Conservation (phyloP, 2,113 vertebrate species). For the Lamprologus sp. region DNA sequence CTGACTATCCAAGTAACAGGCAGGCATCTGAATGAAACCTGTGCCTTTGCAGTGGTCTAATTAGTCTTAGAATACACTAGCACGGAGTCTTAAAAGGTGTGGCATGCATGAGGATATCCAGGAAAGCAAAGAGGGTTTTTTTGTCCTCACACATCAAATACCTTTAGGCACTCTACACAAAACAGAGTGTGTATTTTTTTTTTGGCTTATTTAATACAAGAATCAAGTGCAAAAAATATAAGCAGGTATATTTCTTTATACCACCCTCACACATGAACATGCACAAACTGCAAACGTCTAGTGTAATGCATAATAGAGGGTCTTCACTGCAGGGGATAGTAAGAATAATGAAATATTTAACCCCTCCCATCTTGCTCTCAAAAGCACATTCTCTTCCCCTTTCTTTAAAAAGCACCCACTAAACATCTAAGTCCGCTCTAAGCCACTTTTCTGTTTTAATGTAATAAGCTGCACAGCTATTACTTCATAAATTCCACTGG, state of each 20-base stretch:
- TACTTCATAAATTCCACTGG: not conserved
- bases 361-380: not conserved
- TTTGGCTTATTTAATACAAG: not conserved
- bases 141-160: not conserved
- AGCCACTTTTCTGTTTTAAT: not conserved
- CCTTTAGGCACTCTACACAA: not conserved
- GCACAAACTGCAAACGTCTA: not conserved
- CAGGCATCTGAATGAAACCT: not conserved
- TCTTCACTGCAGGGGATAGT: conserved; percentile 14
- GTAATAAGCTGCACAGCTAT: not conserved
- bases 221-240: not conserved
- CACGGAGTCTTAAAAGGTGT: not conserved
- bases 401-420: not conserved
- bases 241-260: not conserved
- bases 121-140: not conserved
- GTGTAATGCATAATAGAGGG: not conserved
- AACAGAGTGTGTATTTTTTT: not conserved
- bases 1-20: not conserved
- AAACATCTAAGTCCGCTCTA: not conserved
- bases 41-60: not conserved
- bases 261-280: not conserved
- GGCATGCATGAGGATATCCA: not conserved
- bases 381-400: not conserved
- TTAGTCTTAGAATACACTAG: not conserved
- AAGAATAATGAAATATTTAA: conserved; percentile 37